Evolutionary conservation across 2,888 invertebrate genomes (phyloP), one percentile per base, ranked within the genome.

Genomic region (Schizaphis graminum): DNA sequence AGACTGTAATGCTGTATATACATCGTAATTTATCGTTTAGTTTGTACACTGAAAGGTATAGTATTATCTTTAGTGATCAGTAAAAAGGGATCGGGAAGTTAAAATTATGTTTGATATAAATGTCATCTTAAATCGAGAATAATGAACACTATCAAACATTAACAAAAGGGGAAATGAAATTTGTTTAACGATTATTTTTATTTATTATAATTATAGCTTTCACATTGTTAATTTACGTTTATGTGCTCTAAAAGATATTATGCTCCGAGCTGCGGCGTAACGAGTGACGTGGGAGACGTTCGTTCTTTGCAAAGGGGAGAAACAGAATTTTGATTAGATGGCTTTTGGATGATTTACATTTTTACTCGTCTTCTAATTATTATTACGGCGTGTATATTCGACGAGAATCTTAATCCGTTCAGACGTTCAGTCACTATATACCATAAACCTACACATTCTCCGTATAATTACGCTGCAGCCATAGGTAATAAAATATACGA

Each of bases 121-220:
- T 35, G 94, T 91, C 86, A 53, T 86, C 85, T 94, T 91, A 90
- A 94, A 94, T 94, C 94, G 94, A 90, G 90, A 90, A 90, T 90
- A 90, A 94, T 85, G 57, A 84, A 94, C 93, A 57, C 90, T 84
- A 67, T 67, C 93, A 49, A 44, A 90, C 89, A 21, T 44, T 41
- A 89, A 86, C 61, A 94, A 91, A 90, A 84, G 90, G 53, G 85
- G 67, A 91, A 89, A 94, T 53, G 77, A 85, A 85, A 91, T 90
- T 94, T 94, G 85, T 94, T 94, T 61, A 86, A 94, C 86, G 94
- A 87, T 94, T 86, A 67, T 61, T 94, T 90, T 93, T 93, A 90
- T 94, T 90, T 94, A 77, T 77, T 77, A 86, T 94, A 94, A 90
- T 90, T 89, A 89, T 90, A 85, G 93, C 89, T 57, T 57, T 44